phyloP scores from a whole-genome alignment of 2,797 vertebrate species.

The Siniperca undulata region DNA sequence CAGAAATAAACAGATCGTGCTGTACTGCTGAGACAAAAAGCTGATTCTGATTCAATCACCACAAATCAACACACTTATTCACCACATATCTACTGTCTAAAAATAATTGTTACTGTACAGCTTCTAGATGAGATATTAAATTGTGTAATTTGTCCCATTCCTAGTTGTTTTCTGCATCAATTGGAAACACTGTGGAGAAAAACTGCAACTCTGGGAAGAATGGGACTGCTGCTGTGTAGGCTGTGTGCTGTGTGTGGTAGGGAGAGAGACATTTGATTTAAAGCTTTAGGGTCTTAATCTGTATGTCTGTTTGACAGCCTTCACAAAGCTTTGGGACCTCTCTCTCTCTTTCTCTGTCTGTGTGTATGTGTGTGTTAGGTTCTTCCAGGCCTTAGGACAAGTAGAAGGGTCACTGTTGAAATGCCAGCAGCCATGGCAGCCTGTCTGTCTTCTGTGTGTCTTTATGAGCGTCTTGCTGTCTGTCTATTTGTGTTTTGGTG shows the following conservation, averaged over 20 bases:
- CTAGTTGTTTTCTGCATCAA: not conserved
- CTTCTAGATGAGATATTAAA: not conserved
- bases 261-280: conserved; percentile 1
- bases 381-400: conserved; percentile 33
- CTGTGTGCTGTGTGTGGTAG: not conserved
- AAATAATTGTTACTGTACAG: not conserved
- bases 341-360: too few relatives aligned
- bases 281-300: conserved; percentile 34
- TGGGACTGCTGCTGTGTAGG: not conserved
- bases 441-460: conserved; percentile 9
- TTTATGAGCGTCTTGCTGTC: not conserved
- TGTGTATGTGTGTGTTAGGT: conserved; percentile 5
- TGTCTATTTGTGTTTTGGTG: conserved; percentile 4
- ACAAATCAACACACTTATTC: not conserved
- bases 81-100: not conserved
- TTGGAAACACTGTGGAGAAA: not conserved
- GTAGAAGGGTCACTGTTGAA: conserved; percentile 65
- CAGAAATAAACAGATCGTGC: too few relatives aligned
- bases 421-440: conserved; percentile 41
- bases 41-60: not conserved
- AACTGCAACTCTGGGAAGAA: not conserved
- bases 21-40: too few relatives aligned
- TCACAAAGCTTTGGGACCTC: conserved; percentile 17
- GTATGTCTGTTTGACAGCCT: conserved; percentile 21
- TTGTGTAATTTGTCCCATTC: not conserved